A percentile compares a stretch with the other conserved stretches of the same genome.
phyloP scores from a whole-genome alignment of 2,797 vertebrate genomes.

The Anomalospiza imberbis region DNA sequence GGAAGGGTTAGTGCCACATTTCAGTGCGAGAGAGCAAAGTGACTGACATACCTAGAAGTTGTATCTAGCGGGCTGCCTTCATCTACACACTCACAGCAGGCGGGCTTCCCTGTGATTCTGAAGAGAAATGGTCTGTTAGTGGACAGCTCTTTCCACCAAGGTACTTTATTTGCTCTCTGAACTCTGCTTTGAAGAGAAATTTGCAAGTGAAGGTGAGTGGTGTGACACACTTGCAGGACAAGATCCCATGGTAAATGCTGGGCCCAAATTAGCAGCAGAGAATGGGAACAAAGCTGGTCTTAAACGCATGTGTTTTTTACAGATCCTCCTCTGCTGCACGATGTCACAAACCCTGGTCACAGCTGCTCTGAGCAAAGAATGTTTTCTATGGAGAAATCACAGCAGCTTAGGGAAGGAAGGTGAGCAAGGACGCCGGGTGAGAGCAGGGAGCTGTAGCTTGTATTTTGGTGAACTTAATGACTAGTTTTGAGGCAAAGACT shows the following conservation, averaged over 20 bases:
- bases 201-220: not conserved
- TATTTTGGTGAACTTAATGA: conserved; percentile 70
- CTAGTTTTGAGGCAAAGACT: conserved; percentile 61
- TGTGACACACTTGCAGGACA: not conserved
- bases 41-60: not conserved
- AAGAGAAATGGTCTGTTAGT: not conserved
- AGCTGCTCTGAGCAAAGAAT: not conserved
- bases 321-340: not conserved
- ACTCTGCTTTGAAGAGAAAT: conserved; percentile 8
- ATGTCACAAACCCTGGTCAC: not conserved
- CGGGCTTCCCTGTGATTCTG: not conserved
- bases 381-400: not conserved
- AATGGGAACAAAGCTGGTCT: conserved; percentile 8
- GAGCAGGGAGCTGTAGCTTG: conserved; percentile 36
- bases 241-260: not conserved
- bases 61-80: conserved; percentile 1
- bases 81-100: conserved; percentile 46
- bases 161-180: conserved; percentile 31
- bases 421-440: not conserved
- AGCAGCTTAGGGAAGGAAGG: conserved; percentile 29
- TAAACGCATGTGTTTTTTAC: not conserved
- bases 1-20: not conserved
- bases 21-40: fast-evolving
- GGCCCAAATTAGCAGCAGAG: not conserved
- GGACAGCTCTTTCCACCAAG: not conserved